Evolutionary conservation across 2,888 invertebrate genomes (phyloP), one percentile per base, ranked within the genome.

Genomic region (Furcula furcula): DNA sequence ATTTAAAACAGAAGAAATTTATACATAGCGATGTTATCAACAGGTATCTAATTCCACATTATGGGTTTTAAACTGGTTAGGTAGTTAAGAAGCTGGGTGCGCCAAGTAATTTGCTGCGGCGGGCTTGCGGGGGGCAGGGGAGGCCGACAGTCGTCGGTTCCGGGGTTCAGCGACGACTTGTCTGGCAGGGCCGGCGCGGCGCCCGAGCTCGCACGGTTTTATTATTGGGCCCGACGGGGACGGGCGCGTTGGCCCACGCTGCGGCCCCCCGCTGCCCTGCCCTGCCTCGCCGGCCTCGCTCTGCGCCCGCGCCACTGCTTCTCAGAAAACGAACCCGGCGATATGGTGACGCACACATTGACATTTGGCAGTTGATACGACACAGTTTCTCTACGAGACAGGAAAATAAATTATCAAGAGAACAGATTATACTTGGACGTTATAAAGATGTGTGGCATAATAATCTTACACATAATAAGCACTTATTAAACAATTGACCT

Each of bases 81-180:
- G 27, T 28, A 28, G 66, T 61, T 62, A 62, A 63, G 48, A 51
- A 59, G 63, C 60, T 73, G 66, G 74, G 72, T 72, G 73, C 67
- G 73, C 70, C 70, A 71, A 73, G 67, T 62, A 69, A 71, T 76
- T 71, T 70, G 63, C 53, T 41, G 64, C 34, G 56, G 55, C 46
- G 29, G 56, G 46, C 43, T 59, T 41, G 50, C 42, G 40, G 43
- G 47, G 43, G 38, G 60, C 52, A 49, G 41, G 56, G 65, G 32
- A 51, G 58, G 39, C 45, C 53, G 38, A 40, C 38, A 49, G 56
- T 46, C 49, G 52, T 54, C 52, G 65, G 59, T 57, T 59, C 62
- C 65, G 61, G 64, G 67, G 69, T 65, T 61, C 75, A 82, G 85
- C 86, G 87, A 85, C 87, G 81, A 83, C 75, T 86, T 86, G 88